A percentile compares a stretch with the other conserved stretches of the same genome.
Conservation (phyloP, 2,797 vertebrate species). For the Enteromius paludinosus region DNA sequence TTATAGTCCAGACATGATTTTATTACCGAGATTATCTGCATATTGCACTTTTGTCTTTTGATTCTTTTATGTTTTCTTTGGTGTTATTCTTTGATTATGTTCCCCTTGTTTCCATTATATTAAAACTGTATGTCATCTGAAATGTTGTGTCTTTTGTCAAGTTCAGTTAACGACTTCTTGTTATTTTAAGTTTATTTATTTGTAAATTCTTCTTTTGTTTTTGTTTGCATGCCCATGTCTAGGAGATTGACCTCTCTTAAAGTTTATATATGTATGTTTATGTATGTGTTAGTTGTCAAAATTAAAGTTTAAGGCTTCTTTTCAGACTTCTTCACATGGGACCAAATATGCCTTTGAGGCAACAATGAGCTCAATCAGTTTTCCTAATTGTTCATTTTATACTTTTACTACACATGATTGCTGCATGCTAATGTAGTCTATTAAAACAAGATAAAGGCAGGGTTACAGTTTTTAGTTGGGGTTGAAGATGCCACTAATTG, state of each 20-base stretch:
- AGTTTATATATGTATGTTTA: constrained; percentile 48
- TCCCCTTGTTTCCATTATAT: constrained; percentile 11
- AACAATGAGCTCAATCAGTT: not conserved
- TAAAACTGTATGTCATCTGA: constrained; percentile 25
- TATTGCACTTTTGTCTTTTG: constrained; percentile 46
- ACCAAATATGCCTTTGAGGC: constrained; percentile 2
- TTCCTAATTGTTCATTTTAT: constrained; percentile 44
- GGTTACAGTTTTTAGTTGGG: constrained; percentile 21
- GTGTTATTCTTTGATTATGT: constrained; percentile 32
- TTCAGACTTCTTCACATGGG: constrained; percentile 4
- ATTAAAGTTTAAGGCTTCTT: not conserved
- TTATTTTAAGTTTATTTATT: not conserved
- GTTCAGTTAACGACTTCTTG: constrained; percentile 4
- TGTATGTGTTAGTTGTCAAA: constrained; percentile 31
- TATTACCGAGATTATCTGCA: constrained; percentile 64
- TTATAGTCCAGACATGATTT: constrained; percentile 68
- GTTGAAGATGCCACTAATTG: constrained; percentile 16
- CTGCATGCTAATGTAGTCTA: constrained; percentile 74
- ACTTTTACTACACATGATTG: constrained; percentile 66
- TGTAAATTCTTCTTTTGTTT: constrained; percentile 4
- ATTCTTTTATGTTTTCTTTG: constrained; percentile 23
- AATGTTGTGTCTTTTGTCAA: constrained; percentile 37
- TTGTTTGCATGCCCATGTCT: constrained; percentile 55
- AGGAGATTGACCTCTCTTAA: constrained; percentile 16
- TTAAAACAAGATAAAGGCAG: constrained; percentile 41